A percentile compares a stretch with the other conserved stretches of the same genome.
Evolutionary conservation across 2,888 invertebrate genomes (phyloP).

Genomic region (Melieria picta): DNA sequence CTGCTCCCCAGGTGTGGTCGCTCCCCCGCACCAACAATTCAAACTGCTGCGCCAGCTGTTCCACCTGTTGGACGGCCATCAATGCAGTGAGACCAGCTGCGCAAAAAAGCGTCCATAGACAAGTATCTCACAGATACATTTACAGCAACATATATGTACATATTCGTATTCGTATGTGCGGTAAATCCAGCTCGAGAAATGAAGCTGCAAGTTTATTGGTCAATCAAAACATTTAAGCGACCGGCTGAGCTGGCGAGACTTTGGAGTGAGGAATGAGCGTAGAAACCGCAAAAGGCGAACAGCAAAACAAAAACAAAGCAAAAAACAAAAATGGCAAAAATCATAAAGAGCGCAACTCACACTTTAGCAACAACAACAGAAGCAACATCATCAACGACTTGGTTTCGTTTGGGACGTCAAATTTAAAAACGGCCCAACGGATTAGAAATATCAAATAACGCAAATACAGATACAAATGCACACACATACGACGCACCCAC

Average conservation of each 20-base stretch:
- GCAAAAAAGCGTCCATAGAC: too few relatives aligned
- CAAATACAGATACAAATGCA: background rate
- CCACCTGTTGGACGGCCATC: too few relatives aligned
- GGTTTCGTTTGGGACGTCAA: too few relatives aligned
- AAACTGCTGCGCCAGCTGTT: too few relatives aligned
- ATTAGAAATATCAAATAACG: conserved; percentile 7
- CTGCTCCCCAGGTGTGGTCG: too few relatives aligned
- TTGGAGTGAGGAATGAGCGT: conserved; percentile 26
- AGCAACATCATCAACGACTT: conserved; percentile 4
- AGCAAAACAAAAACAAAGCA: conserved; percentile 13
- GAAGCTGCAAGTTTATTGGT: conserved; percentile 65
- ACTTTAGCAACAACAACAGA: conserved; percentile 5
- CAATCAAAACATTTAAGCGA: conserved; percentile 52
- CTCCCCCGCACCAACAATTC: too few relatives aligned
- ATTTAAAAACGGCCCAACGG: conserved; percentile 1
- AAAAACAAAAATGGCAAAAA: conserved; percentile 9
- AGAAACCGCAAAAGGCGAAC: conserved; percentile 16
- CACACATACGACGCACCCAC: background rate
- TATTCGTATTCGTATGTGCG: too few relatives aligned
- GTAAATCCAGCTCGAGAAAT: conserved; percentile 46
- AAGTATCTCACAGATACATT: too few relatives aligned
- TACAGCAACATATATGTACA: too few relatives aligned
- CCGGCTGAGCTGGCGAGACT: conserved; percentile 17
- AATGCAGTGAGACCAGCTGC: too few relatives aligned
- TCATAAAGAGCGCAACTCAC: conserved; percentile 1